Base-by-base conservation (phyloP, 2,888 invertebrate genomes). In the Drosophila longiperda region DNA sequence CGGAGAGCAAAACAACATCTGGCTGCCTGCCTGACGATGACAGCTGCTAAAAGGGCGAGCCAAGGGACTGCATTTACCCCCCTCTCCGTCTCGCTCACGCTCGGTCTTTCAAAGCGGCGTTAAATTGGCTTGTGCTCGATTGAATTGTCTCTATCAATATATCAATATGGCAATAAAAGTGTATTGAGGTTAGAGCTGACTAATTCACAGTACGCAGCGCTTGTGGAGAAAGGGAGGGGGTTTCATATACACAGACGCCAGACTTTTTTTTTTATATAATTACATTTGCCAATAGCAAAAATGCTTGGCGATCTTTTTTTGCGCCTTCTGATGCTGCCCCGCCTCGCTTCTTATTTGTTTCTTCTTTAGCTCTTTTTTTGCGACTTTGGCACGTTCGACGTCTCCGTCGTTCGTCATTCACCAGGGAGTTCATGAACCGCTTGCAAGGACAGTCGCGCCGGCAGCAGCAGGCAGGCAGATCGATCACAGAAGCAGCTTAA, bases 351-450 rank as follows among this genome's bases (percentile, higher is more conserved):
- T 68, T 38, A 66, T 67, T 70, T 63, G n/a, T 34, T 38, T n/a
- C 32, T 29, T 32, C 57, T 57, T 42, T 54, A 15, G 12, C 54
- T 60, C 49, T 58, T 73, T 29, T 62, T 65, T 74, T 71, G 68
- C 66, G 69, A 61, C 83, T 82, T 82, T 70, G 75, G 86, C 86
- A 82, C 82, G 86, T 86, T 78, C 72, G 64, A 67, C 71, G 72
- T 78, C 69, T 83, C 69, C 64, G 83, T 68, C 55, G 84, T 73
- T 76, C 78, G 80, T 75, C 75, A 85, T 80, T 59, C 54, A n/a
- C 45, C 23, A n/a, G 69, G 65, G 29, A 72, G 86, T 86, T 86
- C 82, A 86, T 89, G 87, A 89, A 89, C 86, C 89, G 89, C 85
- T 68, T 73, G 85, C 86, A 86, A 86, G 86, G 86, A 86, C 86